Evolutionary conservation across 2,888 invertebrate genomes (phyloP).

Genomic region (Watsonalla binaria): DNA sequence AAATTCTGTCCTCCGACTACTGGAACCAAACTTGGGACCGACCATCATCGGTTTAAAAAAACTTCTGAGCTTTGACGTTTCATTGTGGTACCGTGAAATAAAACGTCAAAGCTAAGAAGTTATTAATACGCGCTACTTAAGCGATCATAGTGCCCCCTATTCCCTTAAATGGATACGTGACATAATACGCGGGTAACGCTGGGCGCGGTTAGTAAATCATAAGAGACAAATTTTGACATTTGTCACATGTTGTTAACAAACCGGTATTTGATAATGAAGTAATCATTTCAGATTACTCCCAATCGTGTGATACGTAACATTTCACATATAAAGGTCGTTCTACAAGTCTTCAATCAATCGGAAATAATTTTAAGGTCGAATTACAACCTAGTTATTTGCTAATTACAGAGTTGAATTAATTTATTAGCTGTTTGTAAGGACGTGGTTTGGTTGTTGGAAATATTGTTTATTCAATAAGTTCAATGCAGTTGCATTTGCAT

Average conservation of each 20-base stretch:
- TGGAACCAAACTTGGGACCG: no score
- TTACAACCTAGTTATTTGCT: conserved; percentile 2
- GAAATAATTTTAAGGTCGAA: conserved; percentile 23
- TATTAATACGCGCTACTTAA: no score
- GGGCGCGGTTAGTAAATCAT: no score
- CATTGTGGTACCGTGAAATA: no score
- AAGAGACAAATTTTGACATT: background rate
- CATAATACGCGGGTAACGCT: no score
- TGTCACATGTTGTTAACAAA: background rate
- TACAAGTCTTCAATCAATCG: conserved; percentile 15
- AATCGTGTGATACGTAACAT: conserved; percentile 6
- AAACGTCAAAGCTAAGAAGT: no score
- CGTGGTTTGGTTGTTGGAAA: background rate
- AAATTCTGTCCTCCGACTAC: no score
- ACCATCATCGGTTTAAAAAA: no score
- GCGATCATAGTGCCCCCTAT: no score
- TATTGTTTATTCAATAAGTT: background rate
- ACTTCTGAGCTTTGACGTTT: no score
- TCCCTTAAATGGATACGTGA: no score
- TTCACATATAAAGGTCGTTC: conserved; percentile 17
- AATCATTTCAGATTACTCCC: background rate
- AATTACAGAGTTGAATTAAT: background rate
- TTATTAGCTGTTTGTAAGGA: background rate
- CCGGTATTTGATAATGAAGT: background rate
- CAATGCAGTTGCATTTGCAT: no score